Conservation (phyloP, 2,113 vertebrate species). For the Vanacampus margaritifer region DNA sequence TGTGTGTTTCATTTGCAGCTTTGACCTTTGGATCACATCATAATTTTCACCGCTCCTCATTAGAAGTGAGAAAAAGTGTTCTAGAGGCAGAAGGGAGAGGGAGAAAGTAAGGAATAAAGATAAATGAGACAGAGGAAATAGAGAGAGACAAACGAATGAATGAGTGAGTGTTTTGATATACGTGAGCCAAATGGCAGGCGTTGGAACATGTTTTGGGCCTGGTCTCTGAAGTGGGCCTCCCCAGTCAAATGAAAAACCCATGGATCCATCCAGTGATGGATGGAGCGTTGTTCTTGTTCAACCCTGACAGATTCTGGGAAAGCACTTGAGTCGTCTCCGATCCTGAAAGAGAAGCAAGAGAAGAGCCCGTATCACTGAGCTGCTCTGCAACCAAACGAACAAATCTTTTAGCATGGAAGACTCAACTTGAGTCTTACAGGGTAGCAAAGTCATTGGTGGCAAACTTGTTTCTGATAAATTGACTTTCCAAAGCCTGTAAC, state of each 20-base stretch:
- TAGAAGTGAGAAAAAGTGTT: slow-evolving; percentile 55
- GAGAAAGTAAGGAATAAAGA: slow-evolving; percentile 56
- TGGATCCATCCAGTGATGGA: slow-evolving; percentile 66
- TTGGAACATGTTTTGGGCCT: slow-evolving; percentile 64
- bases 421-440: not conserved
- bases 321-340: slow-evolving; percentile 53
- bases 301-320: slow-evolving; percentile 74
- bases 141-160: slow-evolving; percentile 41
- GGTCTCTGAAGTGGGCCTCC: slow-evolving; percentile 64
- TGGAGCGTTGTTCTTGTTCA: slow-evolving; percentile 62
- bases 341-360: slow-evolving; percentile 66
- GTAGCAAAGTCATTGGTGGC: not conserved
- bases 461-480: slow-evolving; percentile 19
- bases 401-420: slow-evolving; percentile 4
- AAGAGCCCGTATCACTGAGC: slow-evolving; percentile 32
- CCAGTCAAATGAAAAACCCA: slow-evolving; percentile 60
- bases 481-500: slow-evolving; percentile 21
- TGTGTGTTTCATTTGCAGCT: slow-evolving; percentile 55
- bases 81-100: slow-evolving; percentile 23
- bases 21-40: slow-evolving; percentile 49
- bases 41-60: slow-evolving; percentile 63
- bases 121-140: slow-evolving; percentile 47
- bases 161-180: slow-evolving; percentile 46
- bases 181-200: slow-evolving; percentile 66
- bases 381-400: slow-evolving; percentile 16